Base-by-base conservation (phyloP, 2,888 invertebrate species). In the Lycaena phlaeas region DNA sequence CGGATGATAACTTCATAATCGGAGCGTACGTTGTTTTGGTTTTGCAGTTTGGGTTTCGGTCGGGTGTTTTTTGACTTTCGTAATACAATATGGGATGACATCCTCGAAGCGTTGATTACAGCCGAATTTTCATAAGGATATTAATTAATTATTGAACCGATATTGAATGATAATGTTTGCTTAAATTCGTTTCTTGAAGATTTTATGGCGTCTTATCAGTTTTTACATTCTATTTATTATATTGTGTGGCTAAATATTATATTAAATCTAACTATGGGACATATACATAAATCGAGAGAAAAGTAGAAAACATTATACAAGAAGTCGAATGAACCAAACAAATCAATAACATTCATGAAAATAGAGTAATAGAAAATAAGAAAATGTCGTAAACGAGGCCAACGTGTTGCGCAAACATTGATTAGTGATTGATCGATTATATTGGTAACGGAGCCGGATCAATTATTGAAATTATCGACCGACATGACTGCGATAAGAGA, bases 381-480 rank as follows among this genome's bases (percentile, higher is more conserved):
- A 34, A 34, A 31, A 34, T 34, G 17, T 18, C 34, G 17, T 38
- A 42, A 25, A 34, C 41, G 36, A 36, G 38, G 40, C 18, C 40
- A 34, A 12, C 1, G 10, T 17, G 17, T 70, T 68, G 66, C 69
- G 71, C 68, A 72, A 75, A 64, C 61, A 68, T 51, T 63, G 67
- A 65, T 64, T 66, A 66, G 64, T 75, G 74, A 74, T 75, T 78
- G 76, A 78, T 75, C 71, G 68, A 66, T 71, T 61, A 54, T 55
- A 53, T 49, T 49, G 54, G 60, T 64, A 62, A 57, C 64, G 54
- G 56, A 49, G 46, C 29, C 38, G 61, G 57, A 71, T 68, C 73
- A 68, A 75, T 78, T 77, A 77, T 76, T 73, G 67, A 69, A 58
- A 63, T 61, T 66, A 70, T 70, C 69, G 48, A 52, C 56, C 68